Percentiles rank a stretch among this genome's conserved stretches.
Conservation (phyloP, 2,797 vertebrate genomes). For the Ctenosaura bakeri region DNA sequence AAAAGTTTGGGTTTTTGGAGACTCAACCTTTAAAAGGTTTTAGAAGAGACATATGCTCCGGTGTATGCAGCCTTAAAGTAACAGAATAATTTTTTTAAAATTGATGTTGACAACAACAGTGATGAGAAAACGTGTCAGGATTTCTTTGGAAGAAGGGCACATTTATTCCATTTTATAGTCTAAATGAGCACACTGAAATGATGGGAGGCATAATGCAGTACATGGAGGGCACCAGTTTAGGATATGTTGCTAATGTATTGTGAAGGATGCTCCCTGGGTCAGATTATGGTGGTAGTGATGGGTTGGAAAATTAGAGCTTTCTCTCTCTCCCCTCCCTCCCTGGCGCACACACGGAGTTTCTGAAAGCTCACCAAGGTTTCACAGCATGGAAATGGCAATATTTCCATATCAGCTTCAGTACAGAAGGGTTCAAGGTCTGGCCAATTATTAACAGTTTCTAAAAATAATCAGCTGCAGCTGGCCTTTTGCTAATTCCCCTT, state of each 20-base stretch:
- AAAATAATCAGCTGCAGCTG: constrained; percentile 30
- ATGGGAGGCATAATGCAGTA: background rate
- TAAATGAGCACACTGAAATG: background rate
- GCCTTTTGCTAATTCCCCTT: constrained; percentile 33
- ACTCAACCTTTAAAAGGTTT: no score
- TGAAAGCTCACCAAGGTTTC: background rate
- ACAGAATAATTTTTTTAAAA: no score
- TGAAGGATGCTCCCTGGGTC: background rate
- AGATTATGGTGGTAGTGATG: no score
- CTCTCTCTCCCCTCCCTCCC: background rate
- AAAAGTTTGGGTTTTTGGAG: no score
- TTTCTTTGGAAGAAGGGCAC: no score
- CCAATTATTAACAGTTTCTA: constrained; percentile 48
- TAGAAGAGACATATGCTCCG: no score
- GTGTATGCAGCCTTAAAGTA: no score
- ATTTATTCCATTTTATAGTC: no score
- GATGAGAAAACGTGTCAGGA: no score
- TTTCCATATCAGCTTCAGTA: constrained; percentile 16
- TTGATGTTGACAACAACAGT: no score
- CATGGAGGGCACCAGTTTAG: background rate
- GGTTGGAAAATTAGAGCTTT: background rate
- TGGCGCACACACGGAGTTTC: background rate
- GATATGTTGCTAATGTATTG: no score
- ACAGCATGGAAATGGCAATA: constrained; percentile 23
- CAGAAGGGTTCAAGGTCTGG: constrained; percentile 34